Evolutionary conservation across 2,888 invertebrate species (phyloP).

Genomic region (Yponomeuta sedellus): DNA sequence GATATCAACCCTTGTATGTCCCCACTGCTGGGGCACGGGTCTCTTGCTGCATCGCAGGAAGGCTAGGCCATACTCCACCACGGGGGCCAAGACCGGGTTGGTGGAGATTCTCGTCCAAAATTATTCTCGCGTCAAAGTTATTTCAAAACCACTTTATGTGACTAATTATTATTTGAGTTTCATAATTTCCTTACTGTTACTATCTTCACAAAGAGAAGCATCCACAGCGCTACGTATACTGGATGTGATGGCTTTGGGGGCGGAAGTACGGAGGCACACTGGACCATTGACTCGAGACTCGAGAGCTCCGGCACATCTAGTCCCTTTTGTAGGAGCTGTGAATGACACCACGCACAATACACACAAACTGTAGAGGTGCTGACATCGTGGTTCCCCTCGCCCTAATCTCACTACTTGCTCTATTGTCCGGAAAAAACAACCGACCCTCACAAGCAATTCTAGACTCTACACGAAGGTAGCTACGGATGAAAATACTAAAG

Average conservation of each 20-base stretch:
- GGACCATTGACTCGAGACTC: not conserved
- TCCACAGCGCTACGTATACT: not conserved
- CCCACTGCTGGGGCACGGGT: too few species aligned
- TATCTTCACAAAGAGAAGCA: too few species aligned
- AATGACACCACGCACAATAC: constrained; percentile 23
- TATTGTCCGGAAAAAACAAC: constrained; percentile 36
- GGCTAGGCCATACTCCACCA: too few species aligned
- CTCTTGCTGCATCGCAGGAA: too few species aligned
- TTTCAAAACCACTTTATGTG: too few species aligned
- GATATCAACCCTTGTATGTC: too few species aligned
- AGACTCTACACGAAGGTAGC: constrained; percentile 27
- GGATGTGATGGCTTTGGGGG: not conserved
- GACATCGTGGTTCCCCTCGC: constrained; percentile 46
- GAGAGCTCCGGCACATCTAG: not conserved
- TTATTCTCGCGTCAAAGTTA: too few species aligned
- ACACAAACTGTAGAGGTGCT: constrained; percentile 36
- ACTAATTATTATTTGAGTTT: too few species aligned
- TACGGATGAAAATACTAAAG: constrained; percentile 32
- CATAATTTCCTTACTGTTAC: too few species aligned
- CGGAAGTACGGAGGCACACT: not conserved
- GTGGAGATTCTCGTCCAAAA: too few species aligned
- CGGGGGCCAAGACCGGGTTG: too few species aligned
- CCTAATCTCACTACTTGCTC: constrained; percentile 43
- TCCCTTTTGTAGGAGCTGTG: not conserved
- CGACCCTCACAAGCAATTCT: constrained; percentile 27